Base-by-base conservation (phyloP, 2,888 invertebrate species). In the Himalopsyche tibetana region DNA sequence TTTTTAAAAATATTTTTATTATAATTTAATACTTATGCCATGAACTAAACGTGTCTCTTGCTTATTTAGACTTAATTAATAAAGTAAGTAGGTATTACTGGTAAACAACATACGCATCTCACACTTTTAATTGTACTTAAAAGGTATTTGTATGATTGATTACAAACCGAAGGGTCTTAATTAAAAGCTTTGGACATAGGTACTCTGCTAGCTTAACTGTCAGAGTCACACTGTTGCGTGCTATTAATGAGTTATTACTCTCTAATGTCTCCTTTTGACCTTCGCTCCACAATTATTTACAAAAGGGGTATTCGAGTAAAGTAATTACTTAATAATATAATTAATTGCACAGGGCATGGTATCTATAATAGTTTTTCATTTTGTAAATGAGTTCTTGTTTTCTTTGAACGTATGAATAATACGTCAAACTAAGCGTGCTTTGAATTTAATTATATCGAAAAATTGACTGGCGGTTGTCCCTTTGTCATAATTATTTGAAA, bases 181-280 rank as follows among this genome's bases (percentile, higher is more conserved):
- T 63, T 63, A 63, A 63, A 63, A 63, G 63, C 28, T 19, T 28
- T 63, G 19, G 11, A 63, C 11, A 11, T 63, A 19, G 28, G 19
- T 63, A 63, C 19, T 63, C 8, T 19, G 19, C 19, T 28, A 63
- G 28, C 19, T n/a, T 19, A 28, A 63, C 63, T 63, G 63, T 63
- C 63, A 63, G 19, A 63, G 63, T 63, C 63, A 63, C 63, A 63
- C 63, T 63, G 63, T 63, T 63, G 63, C 63, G 63, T 63, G 63
- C 63, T 19, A 28, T 63, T 63, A 63, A 63, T 63, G 63, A 63
- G 63, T 63, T 63, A 63, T 63, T n/a, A 19, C 63, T 28, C 63
- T 63, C n/a, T 63, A 19, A 63, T 63, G 63, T 63, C 63, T 63
- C 63, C 28, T 9, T 63, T 63, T 19, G 63, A 63, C 63, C 63